Percentiles rank a stretch among this genome's conserved stretches.
Evolutionary conservation across 2,888 invertebrate species (phyloP).

Genomic region (Pteria penguin): DNA sequence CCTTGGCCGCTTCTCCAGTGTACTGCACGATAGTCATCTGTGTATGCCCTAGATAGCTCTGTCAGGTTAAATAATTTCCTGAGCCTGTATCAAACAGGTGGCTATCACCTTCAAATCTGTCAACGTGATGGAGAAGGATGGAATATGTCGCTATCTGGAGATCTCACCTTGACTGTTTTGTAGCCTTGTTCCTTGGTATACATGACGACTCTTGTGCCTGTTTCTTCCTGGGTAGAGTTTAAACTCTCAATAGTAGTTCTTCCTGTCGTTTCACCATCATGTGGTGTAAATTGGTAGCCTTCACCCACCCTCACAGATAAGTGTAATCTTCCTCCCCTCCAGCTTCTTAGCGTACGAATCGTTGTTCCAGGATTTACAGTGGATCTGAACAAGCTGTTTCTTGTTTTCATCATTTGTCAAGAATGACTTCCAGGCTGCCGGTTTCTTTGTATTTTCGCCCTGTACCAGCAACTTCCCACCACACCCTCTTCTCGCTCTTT

Average conservation of each 20-base stretch:
- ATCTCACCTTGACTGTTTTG: conserved; percentile 30
- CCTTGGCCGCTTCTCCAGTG: conserved; percentile 4
- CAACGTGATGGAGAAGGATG: conserved; percentile 39
- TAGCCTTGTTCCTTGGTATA: conserved; percentile 39
- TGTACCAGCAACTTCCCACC: conserved; percentile 15
- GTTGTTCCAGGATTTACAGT: conserved; percentile 22
- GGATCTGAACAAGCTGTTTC: conserved; percentile 6
- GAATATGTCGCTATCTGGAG: conserved; percentile 45
- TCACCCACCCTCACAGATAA: no score
- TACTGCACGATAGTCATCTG: conserved; percentile 17
- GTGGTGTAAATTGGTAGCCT: conserved; percentile 20
- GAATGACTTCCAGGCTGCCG: conserved; percentile 37
- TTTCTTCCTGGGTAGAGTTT: conserved; percentile 38
- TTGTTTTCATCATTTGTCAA: conserved; percentile 39
- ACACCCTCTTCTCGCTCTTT: conserved; percentile 23
- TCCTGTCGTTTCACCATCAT: no score
- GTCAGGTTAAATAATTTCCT: conserved; percentile 30
- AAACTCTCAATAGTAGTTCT: no score
- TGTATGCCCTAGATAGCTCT: conserved; percentile 14
- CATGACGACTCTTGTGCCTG: conserved; percentile 33
- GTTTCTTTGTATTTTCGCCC: conserved; percentile 21
- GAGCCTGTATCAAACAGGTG: conserved; percentile 34
- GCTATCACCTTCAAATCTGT: conserved; percentile 2
- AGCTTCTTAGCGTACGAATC: conserved; percentile 27
- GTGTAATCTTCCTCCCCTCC: no score